Conservation (phyloP, 2,888 invertebrate species). For the Branchellion lobata region DNA sequence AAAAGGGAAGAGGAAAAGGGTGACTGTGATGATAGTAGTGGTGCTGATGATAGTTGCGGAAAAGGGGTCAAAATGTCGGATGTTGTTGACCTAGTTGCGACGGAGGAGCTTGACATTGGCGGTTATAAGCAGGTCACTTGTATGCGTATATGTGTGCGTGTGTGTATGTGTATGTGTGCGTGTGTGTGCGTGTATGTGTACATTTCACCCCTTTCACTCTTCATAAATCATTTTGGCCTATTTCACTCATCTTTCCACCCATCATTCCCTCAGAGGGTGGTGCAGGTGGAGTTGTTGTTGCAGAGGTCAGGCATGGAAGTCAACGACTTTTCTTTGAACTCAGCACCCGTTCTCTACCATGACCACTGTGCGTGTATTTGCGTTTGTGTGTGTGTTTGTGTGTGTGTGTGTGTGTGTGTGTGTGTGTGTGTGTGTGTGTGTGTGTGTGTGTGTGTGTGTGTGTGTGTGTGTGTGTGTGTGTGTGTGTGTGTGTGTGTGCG, state of each 20-base stretch:
- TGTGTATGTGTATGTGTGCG: too few species aligned
- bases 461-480: too few species aligned
- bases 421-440: too few species aligned
- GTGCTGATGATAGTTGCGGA: not conserved
- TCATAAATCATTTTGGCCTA: too few species aligned
- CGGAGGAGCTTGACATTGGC: not conserved
- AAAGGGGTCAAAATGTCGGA: not conserved
- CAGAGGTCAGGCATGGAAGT: conserved; percentile 49
- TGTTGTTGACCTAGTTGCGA: not conserved
- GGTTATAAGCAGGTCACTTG: not conserved
- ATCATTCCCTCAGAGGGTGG: conserved; percentile 51
- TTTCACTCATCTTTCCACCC: not conserved
- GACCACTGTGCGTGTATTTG: conserved; percentile 52
- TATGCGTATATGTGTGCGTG: too few species aligned
- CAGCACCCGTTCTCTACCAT: conserved; percentile 55
- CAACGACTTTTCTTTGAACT: conserved; percentile 49
- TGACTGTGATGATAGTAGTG: not conserved
- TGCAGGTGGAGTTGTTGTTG: conserved; percentile 52
- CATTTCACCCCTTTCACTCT: too few species aligned
- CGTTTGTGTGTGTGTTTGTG: not conserved
- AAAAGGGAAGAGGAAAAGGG: too few species aligned
- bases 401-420: too few species aligned
- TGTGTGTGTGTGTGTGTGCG: too few species aligned
- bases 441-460: too few species aligned
- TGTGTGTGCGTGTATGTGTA: too few species aligned